Percentiles rank a stretch among this genome's conserved stretches.
Evolutionary conservation across 2,113 vertebrate genomes (phyloP).

Genomic region (Hippocampus comes): DNA sequence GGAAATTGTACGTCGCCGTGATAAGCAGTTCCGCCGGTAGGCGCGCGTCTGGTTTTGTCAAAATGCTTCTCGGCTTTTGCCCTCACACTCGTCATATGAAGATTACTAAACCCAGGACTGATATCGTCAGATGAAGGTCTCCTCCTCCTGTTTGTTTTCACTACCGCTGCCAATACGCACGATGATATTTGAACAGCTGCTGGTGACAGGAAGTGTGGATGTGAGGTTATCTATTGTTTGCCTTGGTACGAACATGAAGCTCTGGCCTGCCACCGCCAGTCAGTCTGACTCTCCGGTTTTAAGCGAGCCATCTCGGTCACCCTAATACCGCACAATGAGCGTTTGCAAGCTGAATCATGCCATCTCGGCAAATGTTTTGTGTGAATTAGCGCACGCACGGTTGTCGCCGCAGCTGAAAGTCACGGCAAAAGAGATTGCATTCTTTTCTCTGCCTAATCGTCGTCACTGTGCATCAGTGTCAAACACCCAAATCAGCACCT

Average conservation of each 20-base stretch:
- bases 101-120: not conserved
- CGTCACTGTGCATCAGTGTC: constrained; percentile 16
- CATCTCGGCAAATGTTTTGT: not conserved
- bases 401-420: not conserved
- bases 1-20: not conserved
- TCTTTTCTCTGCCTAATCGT: constrained; percentile 13
- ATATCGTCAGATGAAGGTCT: constrained; percentile 2
- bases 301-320: constrained; percentile 23
- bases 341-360: not conserved
- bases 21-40: not conserved
- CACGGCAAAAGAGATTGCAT: not conserved
- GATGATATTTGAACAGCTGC: constrained; percentile 28
- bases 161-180: constrained; percentile 5
- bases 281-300: constrained; percentile 20
- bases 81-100: not conserved
- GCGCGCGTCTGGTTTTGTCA: not conserved
- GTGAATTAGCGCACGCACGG: not conserved
- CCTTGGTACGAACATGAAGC: constrained; percentile 9
- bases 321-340: constrained; percentile 28
- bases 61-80: not conserved
- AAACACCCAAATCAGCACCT: constrained; percentile 39
- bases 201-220: constrained; percentile 19
- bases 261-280: constrained; percentile 26
- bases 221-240: constrained; percentile 39
- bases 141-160: constrained; percentile 14